These are phyloP conservation scores for Cardinalis cardinalis DNA, from an alignment of 2,113 vertebrate species.

Conservation along the genomic window DNA sequence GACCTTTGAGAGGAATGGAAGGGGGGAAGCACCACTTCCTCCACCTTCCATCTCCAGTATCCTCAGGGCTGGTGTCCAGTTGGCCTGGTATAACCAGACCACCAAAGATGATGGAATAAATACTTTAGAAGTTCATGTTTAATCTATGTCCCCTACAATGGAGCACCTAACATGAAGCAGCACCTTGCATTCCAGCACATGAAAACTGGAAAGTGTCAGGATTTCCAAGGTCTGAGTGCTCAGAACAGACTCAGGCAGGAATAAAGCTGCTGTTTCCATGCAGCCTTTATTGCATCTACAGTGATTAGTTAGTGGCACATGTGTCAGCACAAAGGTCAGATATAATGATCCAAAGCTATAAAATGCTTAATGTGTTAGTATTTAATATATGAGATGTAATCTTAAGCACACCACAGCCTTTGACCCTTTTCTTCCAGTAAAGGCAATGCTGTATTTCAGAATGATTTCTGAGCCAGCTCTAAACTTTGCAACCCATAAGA, in stretches of 20 bases:
- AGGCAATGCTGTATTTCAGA: background rate
- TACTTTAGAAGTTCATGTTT: background rate
- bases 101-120: background rate
- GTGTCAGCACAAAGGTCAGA: constrained; percentile 49
- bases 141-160: background rate
- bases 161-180: background rate
- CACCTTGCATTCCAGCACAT: background rate
- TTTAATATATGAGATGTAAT: constrained; percentile 17
- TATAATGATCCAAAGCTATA: background rate
- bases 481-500: background rate
- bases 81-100: background rate
- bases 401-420: background rate
- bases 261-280: background rate
- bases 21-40: background rate
- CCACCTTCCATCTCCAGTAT: background rate
- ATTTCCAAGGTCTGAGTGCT: background rate
- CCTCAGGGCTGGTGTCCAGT: background rate
- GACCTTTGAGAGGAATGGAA: background rate
- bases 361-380: background rate
- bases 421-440: constrained; percentile 2
- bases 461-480: background rate
- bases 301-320: background rate
- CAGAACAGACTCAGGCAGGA: background rate
- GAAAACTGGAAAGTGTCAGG: background rate
- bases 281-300: background rate